Base-by-base conservation (phyloP, 2,113 vertebrate genomes). In the Synodontis membranacea region DNA sequence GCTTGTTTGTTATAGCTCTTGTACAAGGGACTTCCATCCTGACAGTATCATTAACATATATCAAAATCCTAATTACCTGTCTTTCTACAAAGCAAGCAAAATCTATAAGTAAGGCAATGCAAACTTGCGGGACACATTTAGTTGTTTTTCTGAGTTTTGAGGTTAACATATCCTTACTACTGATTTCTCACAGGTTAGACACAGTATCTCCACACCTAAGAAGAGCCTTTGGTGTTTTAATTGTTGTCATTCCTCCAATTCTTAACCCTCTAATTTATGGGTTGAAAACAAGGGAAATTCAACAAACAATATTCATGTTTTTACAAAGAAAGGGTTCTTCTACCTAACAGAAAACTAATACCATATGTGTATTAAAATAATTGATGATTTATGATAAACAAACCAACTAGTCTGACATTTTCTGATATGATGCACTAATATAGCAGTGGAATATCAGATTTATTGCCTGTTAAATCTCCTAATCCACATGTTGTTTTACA, bases 181-280 rank as follows among this genome's bases (percentile, higher is more conserved):
- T 74, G 2, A 44, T 74, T 44, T 23, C 70, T 11, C 39, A 74
- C 74, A 50, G 74, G 44, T 52, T 78, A 19, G 75, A 78, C 50
- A 15, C 46, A 17, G 46, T 78, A 23, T 78, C 75, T 52, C 75
- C 75, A 31, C 75, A 78, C 75, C 34, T 78, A 78, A 15, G 46
- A 52, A 78, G 75, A 1, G 75, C 75, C 7, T 78, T n/a, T 52
- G 75, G 46, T 50, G n/a, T 78, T 78, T 48, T 28, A n/a, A 10
- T 78, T 52, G n/a, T 78, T 10, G 31, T 76, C 1, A 31, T 76
- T 31, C 46, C 75, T 31, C 75, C n/a, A 9, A 17, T 78, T 50
- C 44, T 78, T 1, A 78, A 78, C 15, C 46, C 75, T 78, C 15
- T 78, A 31, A 78, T 50, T 78, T 78, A 78, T 52, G 75, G 75